Percentiles rank a stretch among this genome's conserved stretches.
Evolutionary conservation across 1,140 invertebrate genomes (phyloP).

Genomic region (Zaprionus taronus): DNA sequence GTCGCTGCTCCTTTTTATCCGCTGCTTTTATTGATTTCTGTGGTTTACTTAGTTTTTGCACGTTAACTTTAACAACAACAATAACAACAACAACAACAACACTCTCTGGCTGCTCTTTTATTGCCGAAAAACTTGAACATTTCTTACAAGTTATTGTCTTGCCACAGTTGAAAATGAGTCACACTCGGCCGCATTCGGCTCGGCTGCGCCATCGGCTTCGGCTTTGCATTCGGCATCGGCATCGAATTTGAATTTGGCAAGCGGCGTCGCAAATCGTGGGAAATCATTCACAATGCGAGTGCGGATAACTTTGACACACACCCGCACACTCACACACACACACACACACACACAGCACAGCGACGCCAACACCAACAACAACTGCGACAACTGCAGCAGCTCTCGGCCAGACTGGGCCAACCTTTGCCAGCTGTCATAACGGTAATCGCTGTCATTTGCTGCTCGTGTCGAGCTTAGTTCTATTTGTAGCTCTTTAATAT

Average conservation of each 20-base stretch:
- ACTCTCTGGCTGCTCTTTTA: constrained; percentile 58
- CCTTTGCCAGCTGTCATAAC: constrained; percentile 68
- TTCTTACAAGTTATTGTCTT: constrained; percentile 78
- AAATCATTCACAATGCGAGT: constrained; percentile 61
- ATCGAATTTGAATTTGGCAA: constrained; percentile 34
- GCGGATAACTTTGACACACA: constrained; percentile 67
- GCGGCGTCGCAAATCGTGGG: constrained; percentile 71
- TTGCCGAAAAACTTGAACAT: constrained; percentile 37
- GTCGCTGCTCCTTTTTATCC: constrained; percentile 62
- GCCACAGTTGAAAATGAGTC: constrained; percentile 66
- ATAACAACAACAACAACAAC: constrained; percentile 29
- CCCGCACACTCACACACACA: constrained; percentile 49
- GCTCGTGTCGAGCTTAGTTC: constrained; percentile 62
- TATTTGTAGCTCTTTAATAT: constrained; percentile 71
- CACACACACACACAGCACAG: constrained; percentile 13
- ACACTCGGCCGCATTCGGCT: constrained; percentile 27
- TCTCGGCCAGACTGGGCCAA: constrained; percentile 47
- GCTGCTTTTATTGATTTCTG: constrained; percentile 80
- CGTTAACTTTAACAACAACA: constrained; percentile 40
- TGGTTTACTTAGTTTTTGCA: constrained; percentile 61
- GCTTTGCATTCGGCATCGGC: constrained; percentile 17
- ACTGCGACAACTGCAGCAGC: constrained; percentile 35
- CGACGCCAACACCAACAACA: constrained; percentile 50
- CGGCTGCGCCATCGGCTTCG: constrained; percentile 10
- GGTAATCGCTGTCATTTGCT: constrained; percentile 55